Percentiles rank a stretch among this genome's conserved stretches.
Conservation (phyloP, 2,797 vertebrate species). For the Rhincodon typus region DNA sequence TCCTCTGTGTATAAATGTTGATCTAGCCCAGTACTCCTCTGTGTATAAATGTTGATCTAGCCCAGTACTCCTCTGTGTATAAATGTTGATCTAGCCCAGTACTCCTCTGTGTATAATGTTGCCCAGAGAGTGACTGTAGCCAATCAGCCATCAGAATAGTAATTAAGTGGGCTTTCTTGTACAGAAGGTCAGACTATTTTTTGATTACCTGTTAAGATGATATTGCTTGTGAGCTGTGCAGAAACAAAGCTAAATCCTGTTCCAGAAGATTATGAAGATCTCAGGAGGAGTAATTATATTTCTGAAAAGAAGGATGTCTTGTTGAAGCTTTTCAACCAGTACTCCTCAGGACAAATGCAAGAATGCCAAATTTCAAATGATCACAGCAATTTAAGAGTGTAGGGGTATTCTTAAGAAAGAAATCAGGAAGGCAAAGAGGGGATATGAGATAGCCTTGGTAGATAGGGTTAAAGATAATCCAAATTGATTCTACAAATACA, state of each 20-base stretch:
- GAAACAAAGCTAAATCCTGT: background rate
- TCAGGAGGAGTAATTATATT: background rate
- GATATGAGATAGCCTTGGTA: too few species aligned
- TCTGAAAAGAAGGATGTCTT: background rate
- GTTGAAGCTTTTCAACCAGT: too few species aligned
- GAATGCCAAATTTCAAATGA: background rate
- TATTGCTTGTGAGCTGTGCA: background rate
- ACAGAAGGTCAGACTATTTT: conserved; percentile 15
- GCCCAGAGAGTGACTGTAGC: background rate
- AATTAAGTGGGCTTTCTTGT: background rate
- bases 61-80: background rate
- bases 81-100: background rate
- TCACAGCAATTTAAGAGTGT: background rate
- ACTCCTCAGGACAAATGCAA: background rate
- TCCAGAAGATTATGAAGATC: background rate
- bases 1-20: background rate
- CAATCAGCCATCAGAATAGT: background rate
- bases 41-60: too few species aligned
- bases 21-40: background rate
- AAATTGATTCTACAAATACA: too few species aligned
- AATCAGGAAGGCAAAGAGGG: too few species aligned
- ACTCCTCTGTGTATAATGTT: background rate
- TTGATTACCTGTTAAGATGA: background rate
- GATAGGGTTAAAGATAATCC: too few species aligned
- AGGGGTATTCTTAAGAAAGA: too few species aligned